Conservation (phyloP, 2,797 vertebrate genomes). For the Catharus ustulatus region DNA sequence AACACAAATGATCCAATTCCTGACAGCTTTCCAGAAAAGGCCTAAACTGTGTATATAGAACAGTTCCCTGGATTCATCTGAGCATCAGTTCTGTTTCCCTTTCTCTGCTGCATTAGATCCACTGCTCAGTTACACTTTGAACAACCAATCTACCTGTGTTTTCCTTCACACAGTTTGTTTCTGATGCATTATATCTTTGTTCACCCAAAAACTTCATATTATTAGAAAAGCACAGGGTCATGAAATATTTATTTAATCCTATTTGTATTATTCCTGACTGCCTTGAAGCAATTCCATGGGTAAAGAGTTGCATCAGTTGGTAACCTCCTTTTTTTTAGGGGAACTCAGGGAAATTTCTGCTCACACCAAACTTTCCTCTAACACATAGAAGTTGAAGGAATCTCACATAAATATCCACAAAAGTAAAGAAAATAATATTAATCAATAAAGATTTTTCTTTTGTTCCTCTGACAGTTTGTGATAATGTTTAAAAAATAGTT, state of each 20-base stretch:
- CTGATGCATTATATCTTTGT: neutral
- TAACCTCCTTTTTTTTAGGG: neutral
- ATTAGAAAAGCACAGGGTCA: neutral
- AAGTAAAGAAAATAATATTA: neutral
- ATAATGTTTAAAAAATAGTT: neutral
- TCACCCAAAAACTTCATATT: neutral
- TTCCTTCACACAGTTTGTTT: neutral
- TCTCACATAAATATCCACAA: neutral
- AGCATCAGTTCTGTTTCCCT: neutral
- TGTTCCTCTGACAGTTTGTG: neutral
- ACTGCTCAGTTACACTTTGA: neutral
- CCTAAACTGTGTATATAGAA: neutral
- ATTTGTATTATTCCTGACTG: neutral
- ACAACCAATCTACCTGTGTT: neutral
- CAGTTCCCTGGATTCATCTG: neutral
- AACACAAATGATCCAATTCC: neutral
- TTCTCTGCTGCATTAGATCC: neutral
- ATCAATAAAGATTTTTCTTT: neutral
- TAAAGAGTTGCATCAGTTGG: neutral
- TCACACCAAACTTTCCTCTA: neutral
- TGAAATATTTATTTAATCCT: neutral
- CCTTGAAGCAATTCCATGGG: neutral
- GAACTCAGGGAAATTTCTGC: neutral
- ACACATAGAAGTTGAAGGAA: neutral
- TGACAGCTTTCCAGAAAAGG: neutral